Percentiles rank a stretch among this genome's conserved stretches.
These are phyloP conservation scores for Plagodis dolabraria DNA, from an alignment of 2,888 invertebrate species.

Conservation along the genomic window DNA sequence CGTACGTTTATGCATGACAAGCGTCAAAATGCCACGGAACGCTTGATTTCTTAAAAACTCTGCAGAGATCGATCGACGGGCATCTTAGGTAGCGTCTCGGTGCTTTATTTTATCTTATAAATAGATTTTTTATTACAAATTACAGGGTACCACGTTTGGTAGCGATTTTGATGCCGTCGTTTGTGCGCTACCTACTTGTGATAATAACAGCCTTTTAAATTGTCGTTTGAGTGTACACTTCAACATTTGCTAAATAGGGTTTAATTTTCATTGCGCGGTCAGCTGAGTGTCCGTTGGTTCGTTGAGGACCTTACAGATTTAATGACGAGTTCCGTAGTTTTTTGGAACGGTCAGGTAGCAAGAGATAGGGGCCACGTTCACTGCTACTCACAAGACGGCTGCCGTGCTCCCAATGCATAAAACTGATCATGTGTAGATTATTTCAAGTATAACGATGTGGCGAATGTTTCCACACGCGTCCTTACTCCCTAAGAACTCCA, in stretches of 20 bases:
- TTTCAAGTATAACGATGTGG: conserved; percentile 30
- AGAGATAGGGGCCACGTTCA: conserved; percentile 41
- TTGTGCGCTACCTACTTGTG: conserved; percentile 52
- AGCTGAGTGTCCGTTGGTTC: conserved; percentile 6
- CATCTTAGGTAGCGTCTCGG: conserved; percentile 81
- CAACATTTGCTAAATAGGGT: conserved; percentile 66
- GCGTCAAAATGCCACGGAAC: conserved; percentile 73
- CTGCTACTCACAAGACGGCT: conserved; percentile 8
- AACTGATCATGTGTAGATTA: conserved; percentile 38
- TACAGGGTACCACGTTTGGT: conserved; percentile 83
- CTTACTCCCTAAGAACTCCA: conserved; percentile 50
- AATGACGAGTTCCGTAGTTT: conserved; percentile 69
- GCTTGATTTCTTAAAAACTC: conserved; percentile 74
- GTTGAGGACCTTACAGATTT: conserved; percentile 53
- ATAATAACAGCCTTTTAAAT: conserved; percentile 59
- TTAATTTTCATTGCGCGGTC: conserved; percentile 58
- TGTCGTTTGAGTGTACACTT: conserved; percentile 62
- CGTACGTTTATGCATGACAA: conserved; percentile 72
- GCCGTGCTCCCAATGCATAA: background rate
- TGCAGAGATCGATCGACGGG: conserved; percentile 74
- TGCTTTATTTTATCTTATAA: conserved; percentile 83
- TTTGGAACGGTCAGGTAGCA: conserved; percentile 66
- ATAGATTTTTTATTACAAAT: conserved; percentile 85
- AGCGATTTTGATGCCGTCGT: conserved; percentile 76
- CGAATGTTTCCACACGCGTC: conserved; percentile 22